These are phyloP conservation scores for Alectoris magna DNA, from an alignment of 2,797 vertebrate genomes.

Conservation along the genomic window DNA sequence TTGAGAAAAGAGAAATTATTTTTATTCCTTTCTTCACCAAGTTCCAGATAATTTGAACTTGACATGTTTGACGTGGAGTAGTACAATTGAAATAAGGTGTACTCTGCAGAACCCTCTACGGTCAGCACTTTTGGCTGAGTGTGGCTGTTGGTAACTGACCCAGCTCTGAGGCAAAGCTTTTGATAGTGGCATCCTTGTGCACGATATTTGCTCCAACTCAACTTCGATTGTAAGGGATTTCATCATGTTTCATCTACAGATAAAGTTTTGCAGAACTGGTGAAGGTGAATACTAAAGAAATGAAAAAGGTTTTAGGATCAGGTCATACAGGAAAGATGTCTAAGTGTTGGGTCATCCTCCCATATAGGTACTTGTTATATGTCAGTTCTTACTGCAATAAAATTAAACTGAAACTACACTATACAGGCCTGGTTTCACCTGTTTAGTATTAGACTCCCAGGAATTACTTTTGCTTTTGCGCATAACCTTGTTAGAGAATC, in stretches of 20 bases:
- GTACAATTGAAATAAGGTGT: conserved; percentile 17
- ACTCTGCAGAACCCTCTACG: conserved; percentile 4
- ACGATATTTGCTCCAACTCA: conserved; percentile 70
- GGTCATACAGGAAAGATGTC: conserved; percentile 8
- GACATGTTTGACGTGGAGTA: background rate
- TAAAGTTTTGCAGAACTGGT: conserved; percentile 52
- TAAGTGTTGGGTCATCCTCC: conserved; percentile 16
- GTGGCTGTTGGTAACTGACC: background rate
- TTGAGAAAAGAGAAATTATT: background rate
- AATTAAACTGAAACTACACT: conserved; percentile 3
- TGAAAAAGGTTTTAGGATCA: conserved; percentile 3
- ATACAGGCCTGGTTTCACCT: conserved; percentile 18
- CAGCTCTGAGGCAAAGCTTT: background rate
- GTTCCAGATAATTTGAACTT: conserved; percentile 7
- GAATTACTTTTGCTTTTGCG: background rate
- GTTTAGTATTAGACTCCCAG: background rate
- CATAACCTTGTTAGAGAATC: background rate
- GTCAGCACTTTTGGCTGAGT: background rate
- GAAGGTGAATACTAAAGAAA: conserved; percentile 1
- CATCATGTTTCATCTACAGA: conserved; percentile 60
- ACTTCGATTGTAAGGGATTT: conserved; percentile 59
- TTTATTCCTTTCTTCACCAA: background rate
- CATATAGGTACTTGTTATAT: conserved; percentile 14
- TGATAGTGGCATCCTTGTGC: conserved; percentile 44
- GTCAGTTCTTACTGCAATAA: conserved; percentile 39